phyloP scores from a whole-genome alignment of 2,888 invertebrate species.

The Acanthosepion lycidas region DNA sequence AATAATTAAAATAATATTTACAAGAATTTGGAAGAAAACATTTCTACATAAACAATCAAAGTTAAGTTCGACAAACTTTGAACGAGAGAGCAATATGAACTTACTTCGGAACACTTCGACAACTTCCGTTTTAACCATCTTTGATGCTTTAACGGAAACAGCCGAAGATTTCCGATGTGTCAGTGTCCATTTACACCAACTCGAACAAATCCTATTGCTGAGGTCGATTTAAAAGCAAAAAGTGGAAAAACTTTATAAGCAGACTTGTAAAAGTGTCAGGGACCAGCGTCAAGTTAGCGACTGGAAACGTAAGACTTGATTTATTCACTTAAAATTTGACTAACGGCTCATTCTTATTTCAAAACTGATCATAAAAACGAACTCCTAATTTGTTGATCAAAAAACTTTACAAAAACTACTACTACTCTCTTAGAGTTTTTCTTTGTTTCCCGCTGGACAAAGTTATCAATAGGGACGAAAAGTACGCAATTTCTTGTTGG shows the following conservation, averaged over 20 bases:
- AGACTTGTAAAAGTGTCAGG: not conserved
- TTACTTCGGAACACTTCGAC: not conserved
- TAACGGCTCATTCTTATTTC: not conserved
- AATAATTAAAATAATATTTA: too few species aligned
- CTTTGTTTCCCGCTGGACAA: not conserved
- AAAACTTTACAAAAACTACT: slow-evolving; percentile 14
- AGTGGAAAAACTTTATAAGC: not conserved
- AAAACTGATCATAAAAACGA: not conserved
- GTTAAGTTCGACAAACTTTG: too few species aligned
- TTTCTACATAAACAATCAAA: too few species aligned
- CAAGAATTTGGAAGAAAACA: too few species aligned
- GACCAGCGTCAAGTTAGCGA: not conserved
- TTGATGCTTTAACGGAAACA: not conserved
- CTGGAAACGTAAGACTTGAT: not conserved
- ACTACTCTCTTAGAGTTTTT: not conserved
- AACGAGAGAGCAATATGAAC: not conserved
- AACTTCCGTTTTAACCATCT: not conserved
- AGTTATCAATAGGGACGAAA: not conserved
- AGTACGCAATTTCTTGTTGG: not conserved
- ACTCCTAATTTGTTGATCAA: slow-evolving; percentile 1
- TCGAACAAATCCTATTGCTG: not conserved
- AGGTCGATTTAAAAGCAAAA: not conserved
- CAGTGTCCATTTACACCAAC: slow-evolving; percentile 21
- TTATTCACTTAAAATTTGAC: not conserved
- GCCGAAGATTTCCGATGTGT: not conserved